Evolutionary conservation across 1,140 invertebrate species (phyloP).

Genomic region (Lasaia peninsularis): DNA sequence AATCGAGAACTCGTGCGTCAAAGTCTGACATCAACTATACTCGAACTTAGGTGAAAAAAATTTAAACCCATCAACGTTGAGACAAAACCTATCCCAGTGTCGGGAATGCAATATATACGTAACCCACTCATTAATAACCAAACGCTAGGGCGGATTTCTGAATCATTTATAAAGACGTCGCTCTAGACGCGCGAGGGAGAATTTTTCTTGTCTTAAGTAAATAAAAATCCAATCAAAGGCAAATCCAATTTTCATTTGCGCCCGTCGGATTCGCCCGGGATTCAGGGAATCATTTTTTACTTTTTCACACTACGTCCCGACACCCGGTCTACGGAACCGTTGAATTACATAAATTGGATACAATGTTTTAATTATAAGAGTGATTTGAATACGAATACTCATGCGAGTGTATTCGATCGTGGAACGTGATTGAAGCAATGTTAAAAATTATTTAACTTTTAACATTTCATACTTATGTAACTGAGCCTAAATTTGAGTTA

Average conservation of each 20-base stretch:
- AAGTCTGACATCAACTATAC: too few species aligned
- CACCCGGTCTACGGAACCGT: background rate
- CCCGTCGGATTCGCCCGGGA: constrained; percentile 60
- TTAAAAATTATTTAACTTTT: too few species aligned
- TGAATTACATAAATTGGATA: constrained; percentile 4
- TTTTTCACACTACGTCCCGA: constrained; percentile 47
- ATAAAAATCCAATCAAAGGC: constrained; percentile 74
- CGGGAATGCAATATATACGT: background rate
- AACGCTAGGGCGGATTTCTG: constrained; percentile 30
- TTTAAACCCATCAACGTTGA: too few species aligned
- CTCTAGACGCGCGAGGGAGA: constrained; percentile 31
- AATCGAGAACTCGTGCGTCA: too few species aligned
- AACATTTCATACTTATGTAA: too few species aligned
- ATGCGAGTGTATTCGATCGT: too few species aligned
- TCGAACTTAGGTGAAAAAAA: too few species aligned
- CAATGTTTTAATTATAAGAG: constrained; percentile 9
- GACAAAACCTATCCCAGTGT: background rate
- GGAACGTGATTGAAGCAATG: too few species aligned
- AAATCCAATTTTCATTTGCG: constrained; percentile 75
- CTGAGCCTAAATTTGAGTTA: too few species aligned
- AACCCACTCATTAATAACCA: constrained; percentile 49
- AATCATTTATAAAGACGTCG: constrained; percentile 70
- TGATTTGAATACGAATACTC: background rate
- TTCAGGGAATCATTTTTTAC: constrained; percentile 56
- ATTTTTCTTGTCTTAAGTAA: constrained; percentile 77